phyloP scores from a whole-genome alignment of 1,140 invertebrate species.

The Microplitis demolitor region DNA sequence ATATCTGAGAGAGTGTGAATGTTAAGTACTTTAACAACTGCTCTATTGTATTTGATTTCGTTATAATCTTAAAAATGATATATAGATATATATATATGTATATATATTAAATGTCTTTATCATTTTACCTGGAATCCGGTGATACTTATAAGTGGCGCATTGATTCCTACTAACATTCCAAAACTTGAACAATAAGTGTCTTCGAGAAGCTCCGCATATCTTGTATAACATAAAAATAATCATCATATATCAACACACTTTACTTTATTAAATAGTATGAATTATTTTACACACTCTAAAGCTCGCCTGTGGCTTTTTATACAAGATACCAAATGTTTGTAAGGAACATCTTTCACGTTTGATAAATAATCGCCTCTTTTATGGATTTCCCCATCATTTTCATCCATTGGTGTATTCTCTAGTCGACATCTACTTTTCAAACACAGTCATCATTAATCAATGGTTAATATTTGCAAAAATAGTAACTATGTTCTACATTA shows the following conservation, averaged over 20 bases:
- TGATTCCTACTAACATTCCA: slow-evolving; percentile 13
- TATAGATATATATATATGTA: not conserved
- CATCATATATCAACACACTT: not conserved
- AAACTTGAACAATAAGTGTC: slow-evolving; percentile 21
- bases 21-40: slow-evolving; percentile 12
- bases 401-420: no score
- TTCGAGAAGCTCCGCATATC: slow-evolving; percentile 30
- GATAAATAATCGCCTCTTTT: no score
- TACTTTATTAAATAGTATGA: not conserved
- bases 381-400: no score
- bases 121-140: slow-evolving; percentile 31
- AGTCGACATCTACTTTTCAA: no score
- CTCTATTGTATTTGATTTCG: not conserved
- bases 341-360: no score
- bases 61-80: not conserved
- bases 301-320: no score
- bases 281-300: no score
- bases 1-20: slow-evolving; percentile 7
- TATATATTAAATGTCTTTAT: not conserved
- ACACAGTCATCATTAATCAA: not conserved
- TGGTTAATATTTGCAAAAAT: no score
- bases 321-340: no score
- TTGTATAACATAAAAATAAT: not conserved
- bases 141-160: slow-evolving; percentile 19
- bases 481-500: no score